Percentiles rank a stretch among this genome's conserved stretches.
phyloP scores from a whole-genome alignment of 2,888 invertebrate species.

The Xanthorhoe designata region DNA sequence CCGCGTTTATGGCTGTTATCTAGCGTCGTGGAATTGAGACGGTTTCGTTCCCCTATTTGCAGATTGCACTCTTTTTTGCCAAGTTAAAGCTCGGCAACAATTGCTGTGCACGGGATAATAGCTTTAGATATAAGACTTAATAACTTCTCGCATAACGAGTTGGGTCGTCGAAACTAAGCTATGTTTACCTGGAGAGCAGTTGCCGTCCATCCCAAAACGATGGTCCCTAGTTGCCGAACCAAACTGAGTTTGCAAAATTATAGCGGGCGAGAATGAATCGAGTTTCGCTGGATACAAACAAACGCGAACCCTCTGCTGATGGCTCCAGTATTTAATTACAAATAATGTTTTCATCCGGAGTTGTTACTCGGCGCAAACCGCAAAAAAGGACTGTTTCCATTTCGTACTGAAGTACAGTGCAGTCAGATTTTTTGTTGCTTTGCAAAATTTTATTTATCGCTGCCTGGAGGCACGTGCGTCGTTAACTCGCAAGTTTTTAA shows the following conservation, averaged over 20 bases:
- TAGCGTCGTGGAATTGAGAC: conserved; percentile 46
- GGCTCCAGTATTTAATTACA: conserved; percentile 43
- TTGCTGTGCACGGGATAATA: conserved; percentile 27
- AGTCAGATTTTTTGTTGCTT: conserved; percentile 51
- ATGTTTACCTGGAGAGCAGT: conserved; percentile 36
- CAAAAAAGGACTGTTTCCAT: conserved; percentile 56
- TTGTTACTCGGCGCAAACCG: conserved; percentile 48
- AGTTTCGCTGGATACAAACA: conserved; percentile 31
- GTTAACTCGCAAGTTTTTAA: conserved; percentile 72
- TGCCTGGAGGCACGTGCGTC: conserved; percentile 58
- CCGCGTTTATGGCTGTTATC: conserved; percentile 56
- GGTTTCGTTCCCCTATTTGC: conserved; percentile 47
- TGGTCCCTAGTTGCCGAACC: conserved; percentile 26
- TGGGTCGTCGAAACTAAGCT: conserved; percentile 25
- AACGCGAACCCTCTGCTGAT: conserved; percentile 31
- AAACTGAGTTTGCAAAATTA: conserved; percentile 32
- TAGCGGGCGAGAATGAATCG: conserved; percentile 30
- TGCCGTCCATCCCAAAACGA: conserved; percentile 26
- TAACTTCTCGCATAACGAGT: conserved; percentile 32
- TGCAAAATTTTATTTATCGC: conserved; percentile 77
- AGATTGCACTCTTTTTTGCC: conserved; percentile 39
- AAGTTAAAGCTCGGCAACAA: conserved; percentile 34
- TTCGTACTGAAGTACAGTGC: conserved; percentile 47
- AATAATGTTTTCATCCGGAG: conserved; percentile 45
- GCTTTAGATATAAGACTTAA: conserved; percentile 25